Evolutionary conservation across 35 echinoderm and acorn worm species (phyloP), one percentile per base, ranked within the genome.

Genomic region (Eucidaris tribuloides): DNA sequence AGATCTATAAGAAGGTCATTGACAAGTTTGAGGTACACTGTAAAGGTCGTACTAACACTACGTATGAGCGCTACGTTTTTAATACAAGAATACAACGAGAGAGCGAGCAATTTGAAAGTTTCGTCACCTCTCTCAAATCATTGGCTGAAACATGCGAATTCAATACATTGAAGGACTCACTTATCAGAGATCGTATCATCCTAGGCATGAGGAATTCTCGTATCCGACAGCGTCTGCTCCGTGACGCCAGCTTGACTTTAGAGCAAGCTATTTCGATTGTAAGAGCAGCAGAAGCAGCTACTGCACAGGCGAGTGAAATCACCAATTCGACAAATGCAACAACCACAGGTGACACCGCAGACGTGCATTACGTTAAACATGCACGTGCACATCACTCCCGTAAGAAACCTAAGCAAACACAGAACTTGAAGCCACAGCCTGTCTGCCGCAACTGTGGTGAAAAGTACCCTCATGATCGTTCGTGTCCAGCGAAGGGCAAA

Each of bases 61-160:
- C 79, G 5, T 92, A 78, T 40, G 84, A 92, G 29, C 65, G 84
- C 4, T 83, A 92, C 41, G 39, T 92, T 22, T 92, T 92, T 43
- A 87, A 87, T 24, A 76, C 40, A 4, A 52, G 90, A 9, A 66
- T 43, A n/a, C 79, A 90, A 48, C 35, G 37, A 7, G 64, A 29
- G 78, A 79, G 80, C 33, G 90, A 92, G 58, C 86, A 5, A 3
- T 61, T 92, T n/a, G 90, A 92, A 77, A 19, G 62, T 3, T 87
- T 71, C 42, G 46, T 82, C 1, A 82, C 79, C 31, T 61, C 48
- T 6, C 36, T 92, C 33, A 42, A 65, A 29, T 45, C 32, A 11
- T 34, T 87, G 1, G 78, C 90, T 0, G 68, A 77, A 0, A 83
- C 84, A 18, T 92, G 90, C 31, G 68, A 92, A 28, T 87, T 82